Evolutionary conservation across 2,888 invertebrate species (phyloP).

Genomic region (Prosapia bicincta): DNA sequence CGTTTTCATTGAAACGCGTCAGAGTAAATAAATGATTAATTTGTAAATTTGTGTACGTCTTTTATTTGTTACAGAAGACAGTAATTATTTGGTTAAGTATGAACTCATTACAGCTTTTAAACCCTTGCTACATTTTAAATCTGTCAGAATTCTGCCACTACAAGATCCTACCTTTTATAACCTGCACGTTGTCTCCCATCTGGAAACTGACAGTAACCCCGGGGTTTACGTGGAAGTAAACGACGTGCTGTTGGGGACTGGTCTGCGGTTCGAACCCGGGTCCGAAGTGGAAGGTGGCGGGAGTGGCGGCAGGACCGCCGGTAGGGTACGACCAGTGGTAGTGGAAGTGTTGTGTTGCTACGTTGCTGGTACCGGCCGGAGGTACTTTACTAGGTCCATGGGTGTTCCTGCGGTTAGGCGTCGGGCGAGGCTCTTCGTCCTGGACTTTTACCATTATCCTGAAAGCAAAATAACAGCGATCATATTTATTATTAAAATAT

Average conservation of each 20-base stretch:
- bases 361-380: conserved; percentile 44
- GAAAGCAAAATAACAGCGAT: conserved; percentile 8
- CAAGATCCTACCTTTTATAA: conserved; percentile 70
- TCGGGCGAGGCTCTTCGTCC: conserved; percentile 30
- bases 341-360: conserved; percentile 48
- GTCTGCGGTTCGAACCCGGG: conserved; percentile 43
- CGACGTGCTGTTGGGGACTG: conserved; percentile 56
- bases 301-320: conserved; percentile 45
- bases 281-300: conserved; percentile 57
- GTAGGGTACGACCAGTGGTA: conserved; percentile 49
- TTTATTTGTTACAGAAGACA: too few relatives aligned
- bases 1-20: too few relatives aligned
- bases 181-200: conserved; percentile 69
- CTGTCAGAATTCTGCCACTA: conserved; percentile 3
- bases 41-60: too few relatives aligned
- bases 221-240: conserved; percentile 70
- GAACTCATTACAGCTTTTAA: too few relatives aligned
- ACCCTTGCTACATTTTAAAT: too few relatives aligned
- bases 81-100: too few relatives aligned
- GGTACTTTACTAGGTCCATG: conserved; percentile 47
- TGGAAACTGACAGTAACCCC: conserved; percentile 74
- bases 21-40: too few relatives aligned
- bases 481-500: too few relatives aligned
- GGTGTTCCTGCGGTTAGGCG: conserved; percentile 10
- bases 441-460: conserved; percentile 36